Conservation (phyloP, 1,140 invertebrate species). For the Adelges cooleyi region DNA sequence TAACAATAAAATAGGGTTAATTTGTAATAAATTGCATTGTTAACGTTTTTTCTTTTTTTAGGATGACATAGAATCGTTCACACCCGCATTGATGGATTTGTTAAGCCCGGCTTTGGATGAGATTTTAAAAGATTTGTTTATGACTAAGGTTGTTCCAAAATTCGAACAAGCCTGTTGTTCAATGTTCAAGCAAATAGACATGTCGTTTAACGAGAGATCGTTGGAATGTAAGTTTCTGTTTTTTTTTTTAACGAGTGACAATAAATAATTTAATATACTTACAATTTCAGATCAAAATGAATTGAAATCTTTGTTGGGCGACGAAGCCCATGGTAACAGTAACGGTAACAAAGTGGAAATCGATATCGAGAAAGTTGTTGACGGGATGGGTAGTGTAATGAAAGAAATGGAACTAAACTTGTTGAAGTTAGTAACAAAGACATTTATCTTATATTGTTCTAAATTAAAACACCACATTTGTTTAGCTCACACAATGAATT, state of each 20-base stretch:
- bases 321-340: neutral
- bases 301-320: constrained; percentile 2
- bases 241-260: too few species aligned
- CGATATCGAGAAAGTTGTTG: neutral
- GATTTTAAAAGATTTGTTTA: constrained; percentile 62
- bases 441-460: too few species aligned
- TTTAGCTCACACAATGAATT: neutral
- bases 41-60: constrained; percentile 36
- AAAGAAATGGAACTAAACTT: constrained; percentile 1
- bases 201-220: constrained; percentile 70
- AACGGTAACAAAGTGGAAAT: constrained; percentile 2
- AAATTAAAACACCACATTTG: neutral
- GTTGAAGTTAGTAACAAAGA: neutral
- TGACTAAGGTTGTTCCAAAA: constrained; percentile 59
- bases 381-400: neutral
- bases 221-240: constrained; percentile 62
- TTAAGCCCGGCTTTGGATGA: constrained; percentile 53
- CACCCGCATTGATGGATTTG: constrained; percentile 50
- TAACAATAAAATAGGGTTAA: too few species aligned
- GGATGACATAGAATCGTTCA: constrained; percentile 61
- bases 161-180: constrained; percentile 73
- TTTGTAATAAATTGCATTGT: too few species aligned
- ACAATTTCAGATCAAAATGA: constrained; percentile 3
- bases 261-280: too few species aligned
- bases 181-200: constrained; percentile 79